Evolutionary conservation across 1,140 invertebrate genomes (phyloP).

Genomic region (Scaptomyza graminum): DNA sequence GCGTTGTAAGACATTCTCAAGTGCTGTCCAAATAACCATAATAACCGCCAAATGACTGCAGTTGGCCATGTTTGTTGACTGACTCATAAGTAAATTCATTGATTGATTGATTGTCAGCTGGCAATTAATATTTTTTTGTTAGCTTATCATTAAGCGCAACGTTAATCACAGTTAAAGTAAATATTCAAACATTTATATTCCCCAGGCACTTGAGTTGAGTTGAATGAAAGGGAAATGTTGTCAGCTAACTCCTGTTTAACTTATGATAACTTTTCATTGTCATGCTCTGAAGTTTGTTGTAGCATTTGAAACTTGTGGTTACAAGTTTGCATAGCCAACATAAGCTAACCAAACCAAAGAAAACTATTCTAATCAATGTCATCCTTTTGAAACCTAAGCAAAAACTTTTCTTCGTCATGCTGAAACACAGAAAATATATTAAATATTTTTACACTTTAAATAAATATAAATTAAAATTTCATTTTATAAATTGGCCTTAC

Average conservation of each 20-base stretch:
- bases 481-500: neutral
- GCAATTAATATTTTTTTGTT: slow-evolving; percentile 41
- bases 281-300: neutral
- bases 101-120: slow-evolving; percentile 65
- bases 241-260: too few species aligned
- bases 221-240: too few species aligned
- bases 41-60: slow-evolving; percentile 24
- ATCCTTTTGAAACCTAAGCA: neutral
- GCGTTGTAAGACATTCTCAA: slow-evolving; percentile 27
- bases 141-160: slow-evolving; percentile 58
- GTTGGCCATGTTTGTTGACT: slow-evolving; percentile 1
- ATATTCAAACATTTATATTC: slow-evolving; percentile 15
- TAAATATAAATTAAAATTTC: too few species aligned
- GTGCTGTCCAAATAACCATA: slow-evolving; percentile 50
- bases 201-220: slow-evolving; percentile 2
- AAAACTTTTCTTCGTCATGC: neutral
- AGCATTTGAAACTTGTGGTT: neutral
- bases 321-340: neutral
- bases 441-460: neutral
- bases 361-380: neutral
- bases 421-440: neutral
- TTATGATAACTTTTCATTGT: too few species aligned
- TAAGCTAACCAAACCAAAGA: neutral
- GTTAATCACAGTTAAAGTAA: slow-evolving; percentile 16
- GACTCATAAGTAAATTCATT: slow-evolving; percentile 22